Evolutionary conservation across 92 coral and sea anemone genomes (phyloP).

Genomic region (Paragorgia papillata): DNA sequence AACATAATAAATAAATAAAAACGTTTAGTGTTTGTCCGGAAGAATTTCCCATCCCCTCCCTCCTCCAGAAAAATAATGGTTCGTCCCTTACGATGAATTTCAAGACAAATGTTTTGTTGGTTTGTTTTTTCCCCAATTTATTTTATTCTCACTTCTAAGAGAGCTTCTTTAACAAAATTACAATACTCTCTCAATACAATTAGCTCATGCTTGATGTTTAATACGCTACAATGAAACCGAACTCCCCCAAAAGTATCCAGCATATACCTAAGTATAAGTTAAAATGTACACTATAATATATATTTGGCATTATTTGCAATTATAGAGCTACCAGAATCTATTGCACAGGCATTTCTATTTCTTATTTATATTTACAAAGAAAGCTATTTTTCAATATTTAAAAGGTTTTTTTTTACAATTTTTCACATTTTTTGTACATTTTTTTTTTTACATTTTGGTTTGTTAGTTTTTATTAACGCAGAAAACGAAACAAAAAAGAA

Average conservation of each 20-base stretch:
- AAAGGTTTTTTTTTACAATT: slow-evolving; percentile 4
- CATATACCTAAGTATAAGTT: background rate
- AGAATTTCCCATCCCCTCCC: no score
- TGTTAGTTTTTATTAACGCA: slow-evolving; percentile 18
- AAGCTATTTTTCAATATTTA: slow-evolving; percentile 12
- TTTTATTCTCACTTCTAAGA: background rate
- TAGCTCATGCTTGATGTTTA: no score
- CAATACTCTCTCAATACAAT: no score
- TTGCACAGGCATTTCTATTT: background rate
- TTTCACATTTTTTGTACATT: slow-evolving; percentile 34
- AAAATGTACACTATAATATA: slow-evolving; percentile 37
- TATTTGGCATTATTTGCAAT: slow-evolving; percentile 9
- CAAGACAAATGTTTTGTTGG: no score
- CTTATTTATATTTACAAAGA: slow-evolving; percentile 33
- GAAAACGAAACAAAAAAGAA: background rate
- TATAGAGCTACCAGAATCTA: background rate
- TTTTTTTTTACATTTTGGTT: slow-evolving; percentile 27
- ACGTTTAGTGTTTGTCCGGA: no score
- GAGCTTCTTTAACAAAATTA: background rate
- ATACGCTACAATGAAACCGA: no score
- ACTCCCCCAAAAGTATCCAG: no score
- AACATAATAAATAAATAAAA: no score
- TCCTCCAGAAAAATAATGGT: no score
- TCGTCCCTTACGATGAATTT: no score
- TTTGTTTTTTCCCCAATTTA: no score